Base-by-base conservation (phyloP, 2,888 invertebrate species). In the Sesamia inferens region DNA sequence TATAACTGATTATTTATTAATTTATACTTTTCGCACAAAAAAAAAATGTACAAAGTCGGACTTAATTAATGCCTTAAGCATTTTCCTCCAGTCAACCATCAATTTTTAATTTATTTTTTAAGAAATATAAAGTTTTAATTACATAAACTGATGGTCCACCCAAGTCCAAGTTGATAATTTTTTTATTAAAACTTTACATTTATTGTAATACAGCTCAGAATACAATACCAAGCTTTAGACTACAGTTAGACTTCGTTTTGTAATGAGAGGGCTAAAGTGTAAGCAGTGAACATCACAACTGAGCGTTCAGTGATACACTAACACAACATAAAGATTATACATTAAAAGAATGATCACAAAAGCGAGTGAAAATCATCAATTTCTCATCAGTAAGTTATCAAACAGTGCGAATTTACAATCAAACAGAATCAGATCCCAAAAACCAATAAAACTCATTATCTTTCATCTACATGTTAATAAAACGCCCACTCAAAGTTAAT, bases 401-500 rank as follows among this genome's bases (percentile, higher is more conserved):
- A 55, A 61, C 39, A 31, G 47, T 2, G 19, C 19, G 10, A 64
- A 55, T 79, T 58, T 73, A 61, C 51, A 48, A 73, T 55, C 64
- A 66, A 74, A 74, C 31, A 13, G 44, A 58, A 66, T 22, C 59
- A 42, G 68, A 44, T 80, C 57, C n/a, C 64, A 47, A 65, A 78
- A 66, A 59, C 42, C 77, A 71, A 71, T 81, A 81, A 81, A 69
- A 22, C 61, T 68, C 68, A 44, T 14, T 58, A 76, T 76, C 66
- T 71, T 67, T 61, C 71, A 76, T 76, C 67, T 71, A 63, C 82
- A 76, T 72, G 71, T 51, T 78, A 78, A 82, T 78, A 79, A 82
- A 82, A 83, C 19, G 71, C 69, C 69, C 74, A 71, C 72, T 68
- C 79, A 76, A 82, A 81, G 71, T 62, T 74, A 85, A 82, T 85